Evolutionary conservation across 2,888 invertebrate genomes (phyloP).

Genomic region (Drosophila tripunctata): DNA sequence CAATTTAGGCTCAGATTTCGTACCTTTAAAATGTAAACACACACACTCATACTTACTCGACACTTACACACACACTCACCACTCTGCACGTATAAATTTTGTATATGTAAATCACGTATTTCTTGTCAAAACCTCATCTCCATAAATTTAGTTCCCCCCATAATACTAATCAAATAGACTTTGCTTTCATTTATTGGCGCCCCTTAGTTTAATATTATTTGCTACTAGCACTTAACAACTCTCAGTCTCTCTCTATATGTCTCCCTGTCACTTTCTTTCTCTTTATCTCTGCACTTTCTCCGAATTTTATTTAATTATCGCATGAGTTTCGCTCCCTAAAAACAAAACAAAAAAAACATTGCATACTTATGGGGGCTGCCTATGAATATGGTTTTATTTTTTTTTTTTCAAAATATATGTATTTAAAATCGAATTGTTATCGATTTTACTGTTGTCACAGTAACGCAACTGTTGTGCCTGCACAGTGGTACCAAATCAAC

Average conservation of each 20-base stretch:
- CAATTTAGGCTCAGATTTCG: slow-evolving; percentile 1
- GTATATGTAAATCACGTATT: slow-evolving; percentile 20
- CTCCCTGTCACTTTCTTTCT: neutral
- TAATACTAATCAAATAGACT: slow-evolving; percentile 10
- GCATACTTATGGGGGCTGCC: slow-evolving; percentile 23
- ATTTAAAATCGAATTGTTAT: slow-evolving; percentile 2
- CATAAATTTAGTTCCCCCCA: slow-evolving; percentile 16
- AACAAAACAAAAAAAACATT: slow-evolving; percentile 12
- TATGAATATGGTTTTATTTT: neutral
- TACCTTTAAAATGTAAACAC: slow-evolving; percentile 20
- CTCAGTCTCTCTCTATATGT: neutral
- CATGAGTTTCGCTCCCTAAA: slow-evolving; percentile 28
- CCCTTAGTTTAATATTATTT: slow-evolving; percentile 1
- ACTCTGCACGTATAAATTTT: slow-evolving; percentile 39
- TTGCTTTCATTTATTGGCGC: slow-evolving; percentile 15
- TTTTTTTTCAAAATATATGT: neutral
- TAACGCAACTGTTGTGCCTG: neutral
- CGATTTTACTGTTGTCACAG: neutral
- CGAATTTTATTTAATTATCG: slow-evolving; percentile 11
- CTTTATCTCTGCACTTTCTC: slow-evolving; percentile 14
- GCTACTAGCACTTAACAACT: neutral
- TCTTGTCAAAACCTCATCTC: slow-evolving; percentile 28
- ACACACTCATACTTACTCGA: slow-evolving; percentile 7
- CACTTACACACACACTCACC: slow-evolving; percentile 8
- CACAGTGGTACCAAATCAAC: neutral